Evolutionary conservation across 2,797 vertebrate species (phyloP).

Genomic region (Eulemur mongoz): DNA sequence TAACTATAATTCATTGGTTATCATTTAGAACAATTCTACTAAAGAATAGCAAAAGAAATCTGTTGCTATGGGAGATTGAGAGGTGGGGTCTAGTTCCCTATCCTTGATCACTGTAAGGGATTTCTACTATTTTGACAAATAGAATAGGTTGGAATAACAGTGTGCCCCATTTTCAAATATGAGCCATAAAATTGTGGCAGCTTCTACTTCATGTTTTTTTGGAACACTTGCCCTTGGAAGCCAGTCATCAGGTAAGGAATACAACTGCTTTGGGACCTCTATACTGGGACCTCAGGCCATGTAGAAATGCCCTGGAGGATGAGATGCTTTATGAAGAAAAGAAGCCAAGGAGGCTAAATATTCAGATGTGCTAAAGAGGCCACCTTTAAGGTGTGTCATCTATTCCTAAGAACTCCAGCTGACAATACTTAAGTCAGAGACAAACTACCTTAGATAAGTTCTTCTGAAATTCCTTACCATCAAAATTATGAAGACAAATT

Average conservation of each 20-base stretch:
- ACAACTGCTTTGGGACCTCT: not conserved
- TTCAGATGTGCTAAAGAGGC: not conserved
- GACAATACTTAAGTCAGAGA: not conserved
- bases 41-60: not conserved
- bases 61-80: not conserved
- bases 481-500: not conserved
- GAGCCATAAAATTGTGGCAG: not conserved
- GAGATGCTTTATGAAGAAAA: not conserved
- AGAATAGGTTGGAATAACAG: not conserved
- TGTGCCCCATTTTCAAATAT: not conserved
- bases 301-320: not conserved
- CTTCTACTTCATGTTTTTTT: not conserved
- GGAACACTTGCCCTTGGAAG: not conserved
- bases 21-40: not conserved
- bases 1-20: not conserved
- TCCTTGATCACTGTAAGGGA: not conserved
- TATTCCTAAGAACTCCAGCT: accelerated
- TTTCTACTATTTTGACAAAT: not conserved
- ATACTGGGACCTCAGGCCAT: not conserved
- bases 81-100: not conserved
- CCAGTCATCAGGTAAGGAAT: not conserved
- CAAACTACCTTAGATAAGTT: not conserved
- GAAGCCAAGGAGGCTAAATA: not conserved
- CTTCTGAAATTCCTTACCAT: not conserved
- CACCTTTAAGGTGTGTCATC: accelerated